Base-by-base conservation (phyloP, 2,797 vertebrate genomes). In the Nothura maculosa region DNA sequence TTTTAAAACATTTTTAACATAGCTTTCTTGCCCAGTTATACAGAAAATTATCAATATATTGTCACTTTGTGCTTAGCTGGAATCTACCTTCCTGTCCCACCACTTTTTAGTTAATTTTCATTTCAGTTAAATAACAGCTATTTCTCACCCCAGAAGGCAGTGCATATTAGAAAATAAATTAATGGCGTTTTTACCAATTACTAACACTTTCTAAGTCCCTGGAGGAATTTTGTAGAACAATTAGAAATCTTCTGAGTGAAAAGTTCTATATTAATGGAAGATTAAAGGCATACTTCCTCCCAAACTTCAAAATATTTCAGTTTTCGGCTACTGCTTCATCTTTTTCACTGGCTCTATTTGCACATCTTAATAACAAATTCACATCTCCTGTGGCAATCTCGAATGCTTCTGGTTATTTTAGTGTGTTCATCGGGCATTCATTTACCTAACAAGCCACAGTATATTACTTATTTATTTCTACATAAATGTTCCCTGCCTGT, bases 191-290 rank as follows among this genome's bases (percentile, higher is more conserved):
- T 48, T 38, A 82, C 40, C n/a, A 78, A 67, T 67, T 77, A 73
- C 12, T 30, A 61, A 48, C 24, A 75, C 7, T 6, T 85, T 36
- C 52, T n/a, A 70, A 83, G 45, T 8, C 42, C 28, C 81, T 34
- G 2, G n/a, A 90, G 27, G 69, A 87, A 67, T 40, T 55, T 62
- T 43, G 4, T 28, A 69, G 9, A 63, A 30, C 28, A 90, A 50
- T 48, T 66, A 78, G 0, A 48, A 22, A 40, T 34, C 57, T 57
- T 63, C 47, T 40, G 1, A 25, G 27, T 42, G 9, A 93, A 47
- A 38, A 0, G 0, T 11, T 0, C 43, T 52, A 0, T 10, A 21
- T 6, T 5, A 57, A 8, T 7, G 1, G 5, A 79, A n/a, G 1
- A 63, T 9, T 4, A 22, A 6, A 4, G 48, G 0, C 6, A 3